Evolutionary conservation across 2,797 vertebrate species (phyloP), one percentile per base, ranked within the genome.

Genomic region (Eidolon dupreanum): DNA sequence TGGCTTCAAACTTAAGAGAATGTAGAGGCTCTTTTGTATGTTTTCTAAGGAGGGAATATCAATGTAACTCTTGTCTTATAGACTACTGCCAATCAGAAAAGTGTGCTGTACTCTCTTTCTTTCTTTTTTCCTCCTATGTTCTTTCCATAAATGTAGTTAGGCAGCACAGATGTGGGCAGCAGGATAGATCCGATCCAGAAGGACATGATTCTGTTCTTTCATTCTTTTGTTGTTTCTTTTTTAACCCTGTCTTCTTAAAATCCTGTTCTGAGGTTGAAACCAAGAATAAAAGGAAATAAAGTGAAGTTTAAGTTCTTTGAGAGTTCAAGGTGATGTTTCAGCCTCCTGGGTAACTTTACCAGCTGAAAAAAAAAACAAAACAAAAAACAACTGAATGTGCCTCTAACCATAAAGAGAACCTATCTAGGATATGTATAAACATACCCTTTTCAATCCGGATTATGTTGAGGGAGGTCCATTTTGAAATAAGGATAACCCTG

Each of bases 221-320:
- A 46, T 19, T 1, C 51, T 41, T 68, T 71, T 53, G 43, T 70
- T 65, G 17, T 57, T 19, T 70, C 12, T 82, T 78, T 89, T 82
- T 68, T 91, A 31, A 46, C 33, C 5, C 28, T 46, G 16, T 53
- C 77, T 92, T 83, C 75, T 74, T 1, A n/a, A 95, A 96, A 96
- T 46, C 31, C 15, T 71, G 0, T 85, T 96, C 66, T 96, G 66
- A 66, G 9, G 1, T 55, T n/a, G 28, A 93, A 98, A 75, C 83
- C 74, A 94, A 96, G 89, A 84, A 73, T 82, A 86, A 94, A 96
- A 90, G 84, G 96, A 65, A 96, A 75, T 51, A 89, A 92, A 96
- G 49, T 74, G 31, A 85, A 97, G 11, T 91, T 87, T 31, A 19
- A 46, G 90, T 88, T 73, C 68, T 95, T 51, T 92, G 84, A 51